Evolutionary conservation across 2,888 invertebrate species (phyloP), one percentile per base, ranked within the genome.

Genomic region (Rotaria magnacalcarata): DNA sequence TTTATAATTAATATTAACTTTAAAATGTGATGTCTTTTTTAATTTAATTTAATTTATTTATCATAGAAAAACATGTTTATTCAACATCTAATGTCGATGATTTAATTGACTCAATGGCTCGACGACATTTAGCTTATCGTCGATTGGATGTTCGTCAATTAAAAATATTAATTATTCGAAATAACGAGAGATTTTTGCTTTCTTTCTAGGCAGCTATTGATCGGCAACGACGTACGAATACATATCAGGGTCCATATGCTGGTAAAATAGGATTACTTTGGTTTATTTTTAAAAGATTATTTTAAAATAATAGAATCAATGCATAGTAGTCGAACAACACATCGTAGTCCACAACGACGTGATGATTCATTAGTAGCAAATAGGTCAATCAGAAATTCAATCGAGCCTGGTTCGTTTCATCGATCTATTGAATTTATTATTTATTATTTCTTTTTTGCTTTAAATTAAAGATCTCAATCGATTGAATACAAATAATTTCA

Each of bases 111-210:
- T 80, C 80, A 11, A 80, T 80, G 80, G 80, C 80, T 5, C 11
- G 80, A n/a, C 80, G 80, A n/a, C 80, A 47, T 47, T n/a, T 80
- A n/a, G 80, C 80, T n/a, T 80, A 14, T 47, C 43, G 47, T n/a
- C 43, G 47, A 80, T 19, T 80, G 24, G 34, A 80, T 80, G 80
- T 47, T 47, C n/a, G 75, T 41, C 3, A n/a, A 27, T n/a, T 14
- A 14, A n/a, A 67, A 27, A 6, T 67, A 1, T 34, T 27, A 5
- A 67, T 27, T 67, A 27, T n/a, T 27, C 3, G 11, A 67, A 21
- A 19, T 47, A n/a, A 47, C 24, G 34, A 2, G 34, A 34, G 34
- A 34, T 34, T 34, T 34, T 6, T n/a, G 47, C 8, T 24, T 43
- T 47, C 0, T 43, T 43, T 80, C 21, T 10, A 80, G 80, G 10